Conservation (phyloP, 2,888 invertebrate species). For the Anthoptus insignis region DNA sequence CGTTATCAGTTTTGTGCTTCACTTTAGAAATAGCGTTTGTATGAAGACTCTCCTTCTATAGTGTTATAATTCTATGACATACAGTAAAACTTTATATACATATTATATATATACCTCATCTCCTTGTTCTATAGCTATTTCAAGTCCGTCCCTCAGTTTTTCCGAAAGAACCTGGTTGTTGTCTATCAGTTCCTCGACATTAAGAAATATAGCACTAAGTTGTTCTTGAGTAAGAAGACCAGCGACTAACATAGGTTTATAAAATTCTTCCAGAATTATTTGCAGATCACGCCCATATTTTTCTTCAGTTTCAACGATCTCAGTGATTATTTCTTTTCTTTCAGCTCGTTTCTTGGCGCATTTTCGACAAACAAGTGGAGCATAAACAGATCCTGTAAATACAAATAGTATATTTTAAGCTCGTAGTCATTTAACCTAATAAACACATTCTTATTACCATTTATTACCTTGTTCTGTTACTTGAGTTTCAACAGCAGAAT, state of each 20-base stretch:
- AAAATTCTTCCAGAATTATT: conserved; percentile 97
- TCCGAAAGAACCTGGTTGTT: conserved; percentile 95
- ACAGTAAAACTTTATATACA: too few relatives aligned
- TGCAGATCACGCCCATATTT: conserved; percentile 97
- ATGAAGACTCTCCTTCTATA: too few relatives aligned
- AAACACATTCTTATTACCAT: conserved; percentile 5
- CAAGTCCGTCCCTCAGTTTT: conserved; percentile 94
- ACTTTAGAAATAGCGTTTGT: too few relatives aligned
- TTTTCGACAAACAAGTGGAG: conserved; percentile 94
- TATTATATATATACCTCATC: too few relatives aligned
- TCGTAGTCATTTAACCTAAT: too few relatives aligned
- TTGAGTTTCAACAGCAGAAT: conserved; percentile 92
- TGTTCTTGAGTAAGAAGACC: conserved; percentile 97
- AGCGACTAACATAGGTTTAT: conserved; percentile 97
- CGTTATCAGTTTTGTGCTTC: too few relatives aligned
- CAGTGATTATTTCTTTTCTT: conserved; percentile 97
- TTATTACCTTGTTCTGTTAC: conserved; percentile 88
- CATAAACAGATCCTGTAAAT: conserved; percentile 89
- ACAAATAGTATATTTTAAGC: background rate
- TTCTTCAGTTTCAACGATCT: conserved; percentile 98
- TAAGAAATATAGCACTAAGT: conserved; percentile 96
- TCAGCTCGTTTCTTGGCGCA: conserved; percentile 96
- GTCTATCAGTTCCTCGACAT: conserved; percentile 96
- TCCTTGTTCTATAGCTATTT: conserved; percentile 94
- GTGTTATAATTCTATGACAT: too few relatives aligned